Evolutionary conservation across 1,140 invertebrate species (phyloP), one percentile per base, ranked within the genome.

Genomic region (Heliconius himera): DNA sequence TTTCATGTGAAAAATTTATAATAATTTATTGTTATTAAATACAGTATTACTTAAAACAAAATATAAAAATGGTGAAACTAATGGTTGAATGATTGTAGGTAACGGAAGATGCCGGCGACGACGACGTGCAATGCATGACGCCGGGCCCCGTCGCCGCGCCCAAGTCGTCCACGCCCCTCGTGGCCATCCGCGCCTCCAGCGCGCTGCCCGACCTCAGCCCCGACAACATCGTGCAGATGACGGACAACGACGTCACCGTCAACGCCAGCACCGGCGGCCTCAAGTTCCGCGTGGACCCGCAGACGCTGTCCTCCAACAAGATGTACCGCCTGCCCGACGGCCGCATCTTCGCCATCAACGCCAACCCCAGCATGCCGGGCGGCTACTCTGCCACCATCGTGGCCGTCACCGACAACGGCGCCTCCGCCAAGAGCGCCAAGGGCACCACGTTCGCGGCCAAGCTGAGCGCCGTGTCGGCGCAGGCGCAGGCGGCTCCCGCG

Each of bases 331-430:
- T 95, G 38, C 94, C 94, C 1, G 94, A 95, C 76, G 94, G 94
- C 2, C 89, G 94, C 20, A 89, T 95, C 73, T 95, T 95, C 81
- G 93, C 94, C 4, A 95, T 95, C 26, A 95, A 94, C 79, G 84
- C 89, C 16, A 95, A 95, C 80, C 90, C 94, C 9, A 89, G 83
- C 41, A 94, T 95, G 93, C 94, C 94, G 1, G 94, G 94, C 1
- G 94, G 94, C 8, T 95, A 95, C 84, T 95, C 94, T 6, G 94
- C 94, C 33, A 95, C 94, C 2, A 95, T 95, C 70, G 94, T 95
- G 16, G 91, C 94, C 8, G 84, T 93, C 1, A 88, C 90, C 11
- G 93, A 93, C 36, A 85, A 84, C 76, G 66, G 77, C 20, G 46
- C 80, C 16, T 6, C 49, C 22, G 60, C 51, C 51, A 88, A 89